Conservation (phyloP, 2,113 vertebrate species). For the Pterophyllum scalare region DNA sequence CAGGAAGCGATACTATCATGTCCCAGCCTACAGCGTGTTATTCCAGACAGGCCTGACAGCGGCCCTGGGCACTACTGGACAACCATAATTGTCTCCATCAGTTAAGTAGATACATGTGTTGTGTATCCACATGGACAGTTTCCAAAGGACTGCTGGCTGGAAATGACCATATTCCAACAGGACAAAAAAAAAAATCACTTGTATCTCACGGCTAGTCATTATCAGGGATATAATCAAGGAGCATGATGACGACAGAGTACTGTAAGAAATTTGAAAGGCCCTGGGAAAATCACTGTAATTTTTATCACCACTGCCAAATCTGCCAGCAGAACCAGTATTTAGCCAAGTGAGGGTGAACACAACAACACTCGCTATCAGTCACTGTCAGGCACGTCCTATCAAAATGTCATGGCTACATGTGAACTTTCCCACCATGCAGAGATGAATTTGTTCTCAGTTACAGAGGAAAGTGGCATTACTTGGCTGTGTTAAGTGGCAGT, state of each 20-base stretch:
- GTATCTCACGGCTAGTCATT: constrained; percentile 36
- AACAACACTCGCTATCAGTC: constrained; percentile 55
- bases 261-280: constrained; percentile 26
- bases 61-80: constrained; percentile 59
- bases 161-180: constrained; percentile 32
- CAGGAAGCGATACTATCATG: constrained; percentile 57
- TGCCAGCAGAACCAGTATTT: constrained; percentile 56
- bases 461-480: constrained; percentile 16
- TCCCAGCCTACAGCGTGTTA: constrained; percentile 50
- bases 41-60: constrained; percentile 57
- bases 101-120: constrained; percentile 52
- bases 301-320: constrained; percentile 41
- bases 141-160: constrained; percentile 33
- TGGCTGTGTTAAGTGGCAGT: neutral
- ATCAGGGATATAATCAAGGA: constrained; percentile 40
- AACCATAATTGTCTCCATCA: constrained; percentile 70
- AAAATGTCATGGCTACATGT: constrained; percentile 65
- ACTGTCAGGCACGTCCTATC: constrained; percentile 48
- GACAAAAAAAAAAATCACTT: constrained; percentile 39
- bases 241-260: constrained; percentile 32
- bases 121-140: constrained; percentile 15
- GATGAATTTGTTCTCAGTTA: constrained; percentile 15
- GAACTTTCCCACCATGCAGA: constrained; percentile 52
- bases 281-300: constrained; percentile 44
- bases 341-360: constrained; percentile 37